Conservation (phyloP, 2,888 invertebrate genomes). For the Erebia palarica region DNA sequence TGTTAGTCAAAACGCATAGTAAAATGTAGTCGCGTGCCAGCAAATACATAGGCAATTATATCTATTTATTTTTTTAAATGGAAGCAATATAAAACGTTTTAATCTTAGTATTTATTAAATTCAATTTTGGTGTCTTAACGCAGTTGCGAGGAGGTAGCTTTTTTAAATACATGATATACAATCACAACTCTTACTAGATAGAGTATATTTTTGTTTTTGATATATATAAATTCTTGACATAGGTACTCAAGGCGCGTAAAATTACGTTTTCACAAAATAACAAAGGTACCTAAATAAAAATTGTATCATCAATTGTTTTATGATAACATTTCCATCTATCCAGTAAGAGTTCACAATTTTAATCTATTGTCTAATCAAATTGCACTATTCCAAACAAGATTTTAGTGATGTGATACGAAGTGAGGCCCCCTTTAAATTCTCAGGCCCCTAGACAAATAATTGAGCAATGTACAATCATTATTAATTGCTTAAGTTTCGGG, state of each 20-base stretch:
- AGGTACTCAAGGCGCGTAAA: too few relatives aligned
- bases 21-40: neutral
- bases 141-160: conserved; percentile 50
- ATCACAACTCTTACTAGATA: neutral
- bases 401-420: neutral
- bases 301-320: neutral
- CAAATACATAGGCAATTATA: conserved; percentile 17
- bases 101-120: conserved; percentile 44
- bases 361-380: conserved; percentile 32
- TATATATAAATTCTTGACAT: too few relatives aligned
- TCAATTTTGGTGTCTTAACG: conserved; percentile 50
- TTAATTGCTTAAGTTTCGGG: conserved; percentile 3
- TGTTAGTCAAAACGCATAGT: too few relatives aligned
- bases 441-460: neutral
- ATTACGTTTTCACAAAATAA: neutral
- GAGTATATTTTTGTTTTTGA: neutral
- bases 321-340: conserved; percentile 1
- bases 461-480: conserved; percentile 2
- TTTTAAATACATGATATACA: conserved; percentile 13
- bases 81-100: conserved; percentile 40
- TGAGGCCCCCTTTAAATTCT: neutral
- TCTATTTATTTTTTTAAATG: neutral
- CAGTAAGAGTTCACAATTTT: conserved; percentile 11
- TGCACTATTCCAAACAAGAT: conserved; percentile 19
- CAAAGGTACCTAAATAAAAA: neutral